Evolutionary conservation across 2,113 vertebrate genomes (phyloP), one percentile per base, ranked within the genome.

Genomic region (Gallinago jamesoni): DNA sequence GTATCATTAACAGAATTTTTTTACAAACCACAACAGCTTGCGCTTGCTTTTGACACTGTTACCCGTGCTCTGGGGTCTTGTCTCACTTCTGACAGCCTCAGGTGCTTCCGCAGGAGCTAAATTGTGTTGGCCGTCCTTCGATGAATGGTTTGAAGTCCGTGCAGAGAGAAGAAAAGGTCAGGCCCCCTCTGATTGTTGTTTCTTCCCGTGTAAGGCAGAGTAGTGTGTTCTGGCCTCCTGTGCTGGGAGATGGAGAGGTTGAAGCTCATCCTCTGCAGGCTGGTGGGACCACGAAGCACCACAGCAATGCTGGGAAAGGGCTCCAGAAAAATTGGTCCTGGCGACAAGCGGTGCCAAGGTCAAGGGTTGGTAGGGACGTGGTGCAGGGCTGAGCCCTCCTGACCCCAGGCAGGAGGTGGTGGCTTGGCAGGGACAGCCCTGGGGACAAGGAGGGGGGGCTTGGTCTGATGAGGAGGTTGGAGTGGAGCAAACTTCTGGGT

Each of bases 321-420:
- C 4, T 43, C 50, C 28, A 2, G 20, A 10, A n/a, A 73, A 59
- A 23, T 7, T 9, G 20, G 33, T 6, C 3, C 2, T 45, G n/a
- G 24, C 0, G 1, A 45, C 43, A 15, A 4, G 17, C 2, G 2
- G 14, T 41, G 75, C 15, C 33, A 7, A 2, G 23, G 41, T 79
- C 22, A 5, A 22, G 20, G 20, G 39, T 22, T 16, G 47, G n/a
- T 10, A 1, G 5, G 76, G 7, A 4, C 2, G 1, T 31, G 6
- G 31, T 5, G 25, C 27, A 0, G 43, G 13, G 60, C 27, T 20
- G 37, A 28, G 12, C 19, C 27, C 73, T 53, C 30, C 41, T 27
- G 53, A 43, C 27, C 27, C 27, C 37, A 9, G 39, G 62, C 60
- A 8, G 47, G 67, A 12, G 27, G 62, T 11, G 35, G 41, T 11